Conservation (phyloP, 1,140 invertebrate genomes). For the Drosophila triauraria region DNA sequence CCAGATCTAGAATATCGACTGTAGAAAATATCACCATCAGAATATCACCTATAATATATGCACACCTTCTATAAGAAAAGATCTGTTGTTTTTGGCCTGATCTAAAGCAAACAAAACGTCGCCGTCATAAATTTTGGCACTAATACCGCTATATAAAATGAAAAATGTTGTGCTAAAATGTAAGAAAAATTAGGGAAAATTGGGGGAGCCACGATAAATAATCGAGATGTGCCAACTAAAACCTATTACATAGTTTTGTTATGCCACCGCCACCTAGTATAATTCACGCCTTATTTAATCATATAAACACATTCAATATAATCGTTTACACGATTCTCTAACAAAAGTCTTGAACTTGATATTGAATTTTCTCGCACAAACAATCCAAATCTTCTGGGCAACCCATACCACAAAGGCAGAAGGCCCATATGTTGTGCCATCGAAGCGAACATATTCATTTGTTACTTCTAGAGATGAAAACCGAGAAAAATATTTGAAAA, state of each 20-base stretch:
- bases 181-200: conserved; percentile 27
- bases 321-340: conserved; percentile 33
- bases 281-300: neutral
- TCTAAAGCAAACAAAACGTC: conserved; percentile 35
- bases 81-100: conserved; percentile 45
- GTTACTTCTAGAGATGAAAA: conserved; percentile 66
- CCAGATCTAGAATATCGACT: neutral
- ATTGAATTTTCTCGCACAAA: conserved; percentile 54
- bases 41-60: conserved; percentile 7
- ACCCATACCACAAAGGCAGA: conserved; percentile 6
- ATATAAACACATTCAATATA: conserved; percentile 34
- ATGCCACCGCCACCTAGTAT: neutral
- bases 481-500: conserved; percentile 72
- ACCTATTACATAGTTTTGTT: conserved; percentile 8
- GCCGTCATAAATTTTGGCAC: conserved; percentile 69
- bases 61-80: conserved; percentile 11
- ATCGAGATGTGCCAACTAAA: conserved; percentile 24
- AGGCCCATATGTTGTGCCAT: conserved; percentile 49
- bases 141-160: conserved; percentile 57
- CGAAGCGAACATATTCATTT: conserved; percentile 69
- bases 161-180: conserved; percentile 42
- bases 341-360: conserved; percentile 78
- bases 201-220: conserved; percentile 12
- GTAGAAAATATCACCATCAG: neutral
- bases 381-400: conserved; percentile 25